A percentile compares a stretch with the other conserved stretches of the same genome.
phyloP scores from a whole-genome alignment of 1,140 invertebrate species.

The Sarcophaga bullata region DNA sequence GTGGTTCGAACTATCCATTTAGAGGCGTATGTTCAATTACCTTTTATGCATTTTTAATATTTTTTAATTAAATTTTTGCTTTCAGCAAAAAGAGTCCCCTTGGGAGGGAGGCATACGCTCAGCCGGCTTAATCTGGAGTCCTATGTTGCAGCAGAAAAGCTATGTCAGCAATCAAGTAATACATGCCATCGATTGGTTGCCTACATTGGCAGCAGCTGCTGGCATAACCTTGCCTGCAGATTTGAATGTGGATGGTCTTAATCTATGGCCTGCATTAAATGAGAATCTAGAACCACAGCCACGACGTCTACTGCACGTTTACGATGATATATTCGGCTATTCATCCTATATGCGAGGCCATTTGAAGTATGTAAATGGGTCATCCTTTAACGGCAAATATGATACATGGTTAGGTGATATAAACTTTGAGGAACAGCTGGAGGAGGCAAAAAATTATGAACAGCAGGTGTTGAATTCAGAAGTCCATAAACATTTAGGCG shows the following conservation, averaged over 20 bases:
- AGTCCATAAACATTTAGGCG: conserved; percentile 52
- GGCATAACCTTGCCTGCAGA: conserved; percentile 62
- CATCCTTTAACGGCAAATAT: conserved; percentile 62
- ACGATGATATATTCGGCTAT: conserved; percentile 76
- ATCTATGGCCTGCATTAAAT: conserved; percentile 75
- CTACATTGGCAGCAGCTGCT: conserved; percentile 78
- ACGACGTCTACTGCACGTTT: conserved; percentile 75
- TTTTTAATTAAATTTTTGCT: not conserved
- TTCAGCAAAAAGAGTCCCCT: conserved; percentile 76
- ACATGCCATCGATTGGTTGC: conserved; percentile 89
- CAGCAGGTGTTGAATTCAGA: conserved; percentile 53
- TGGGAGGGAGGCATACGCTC: conserved; percentile 88
- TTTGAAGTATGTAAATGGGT: conserved; percentile 80
- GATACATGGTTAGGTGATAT: conserved; percentile 68
- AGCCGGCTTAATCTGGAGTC: conserved; percentile 84
- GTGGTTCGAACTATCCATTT: conserved; percentile 88
- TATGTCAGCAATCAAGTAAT: conserved; percentile 80
- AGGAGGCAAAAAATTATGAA: conserved; percentile 47
- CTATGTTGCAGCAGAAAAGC: conserved; percentile 68
- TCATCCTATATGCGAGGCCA: conserved; percentile 73
- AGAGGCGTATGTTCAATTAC: conserved; percentile 73
- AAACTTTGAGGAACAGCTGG: conserved; percentile 48
- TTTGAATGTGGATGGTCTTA: conserved; percentile 74
- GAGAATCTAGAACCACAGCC: conserved; percentile 67
- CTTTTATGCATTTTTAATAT: not conserved